Base-by-base conservation (phyloP, 2,113 vertebrate species). In the Paralichthys olivaceus region DNA sequence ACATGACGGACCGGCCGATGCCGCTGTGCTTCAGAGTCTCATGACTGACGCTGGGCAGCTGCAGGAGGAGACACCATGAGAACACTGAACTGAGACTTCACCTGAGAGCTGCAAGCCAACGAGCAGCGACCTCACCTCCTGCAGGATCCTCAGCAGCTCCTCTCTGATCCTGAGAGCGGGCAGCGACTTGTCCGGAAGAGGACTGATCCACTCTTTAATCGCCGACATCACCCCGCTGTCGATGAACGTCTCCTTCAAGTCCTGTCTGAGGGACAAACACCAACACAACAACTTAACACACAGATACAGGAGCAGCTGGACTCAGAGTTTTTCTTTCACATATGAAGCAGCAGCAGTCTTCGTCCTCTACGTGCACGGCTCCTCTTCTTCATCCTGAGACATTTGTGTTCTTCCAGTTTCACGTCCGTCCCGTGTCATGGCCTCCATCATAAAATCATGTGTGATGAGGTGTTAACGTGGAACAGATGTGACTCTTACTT, bases 221-320 rank as follows among this genome's bases (percentile, higher is more conserved):
- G 98, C 98, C 37, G 95, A 95, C 97, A 99, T 99, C 77, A 99
- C 98, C 0, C 98, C 98, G n/a, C 98, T 98, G 87, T 99, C 98
- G 49, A 99, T 99, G 76, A 99, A 99, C 11, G 98, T 99, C 86
- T 99, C 98, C 92, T 99, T 99, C 82, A 99, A 83, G 89, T 99
- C 98, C 87, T 99, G 98, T 71, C 98, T 99, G 87, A 32, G 87
- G 85, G 61, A 62, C 0, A 51, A 19, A 62, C 7, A 15, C 1
- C 5, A 40, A 1, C n/a, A n/a, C 15, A 13, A 8, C 4, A 8
- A 3, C 9, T 0, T 43, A 13, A 43, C 1, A 20, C 4, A 40
- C 12, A 22, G 34, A 56, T 5, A 56, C 11, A 25, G 53, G n/a
- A 13, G n/a, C 5, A 17, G 14, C 25, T 28, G 54, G 32, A 34